A percentile compares a stretch with the other conserved stretches of the same genome.
These are phyloP conservation scores for Dendroctonus ponderosae DNA, from an alignment of 1,140 invertebrate species.

Conservation along the genomic window DNA sequence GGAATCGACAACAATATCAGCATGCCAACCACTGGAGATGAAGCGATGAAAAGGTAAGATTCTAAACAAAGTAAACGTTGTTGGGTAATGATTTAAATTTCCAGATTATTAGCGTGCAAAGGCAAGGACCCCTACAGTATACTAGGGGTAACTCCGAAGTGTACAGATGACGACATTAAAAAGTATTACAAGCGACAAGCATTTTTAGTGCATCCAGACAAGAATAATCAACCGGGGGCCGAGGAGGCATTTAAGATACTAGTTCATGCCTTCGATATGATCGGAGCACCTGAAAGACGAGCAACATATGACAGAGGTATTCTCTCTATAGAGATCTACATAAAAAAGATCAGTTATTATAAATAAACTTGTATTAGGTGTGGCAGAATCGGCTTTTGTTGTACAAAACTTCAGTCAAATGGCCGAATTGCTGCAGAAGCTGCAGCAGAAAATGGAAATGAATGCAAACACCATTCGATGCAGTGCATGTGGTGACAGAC, in stretches of 20 bases:
- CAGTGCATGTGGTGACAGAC: constrained; percentile 86
- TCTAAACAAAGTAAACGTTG: not conserved
- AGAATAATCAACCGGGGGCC: constrained; percentile 90
- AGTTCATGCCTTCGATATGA: constrained; percentile 90
- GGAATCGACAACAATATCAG: constrained; percentile 77
- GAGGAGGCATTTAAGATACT: constrained; percentile 96
- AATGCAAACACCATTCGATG: constrained; percentile 87
- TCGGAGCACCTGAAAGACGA: constrained; percentile 75
- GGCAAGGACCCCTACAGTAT: constrained; percentile 86
- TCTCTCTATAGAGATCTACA: constrained; percentile 6
- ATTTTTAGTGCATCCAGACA: constrained; percentile 91
- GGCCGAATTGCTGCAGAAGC: constrained; percentile 75
- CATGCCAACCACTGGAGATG: constrained; percentile 85
- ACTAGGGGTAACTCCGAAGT: constrained; percentile 75
- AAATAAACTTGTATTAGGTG: constrained; percentile 58
- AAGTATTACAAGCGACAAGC: constrained; percentile 89
- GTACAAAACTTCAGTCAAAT: constrained; percentile 83
- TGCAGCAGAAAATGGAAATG: constrained; percentile 92
- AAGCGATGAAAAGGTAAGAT: constrained; percentile 79
- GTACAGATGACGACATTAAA: constrained; percentile 90
- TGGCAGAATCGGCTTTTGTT: constrained; percentile 72
- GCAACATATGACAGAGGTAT: constrained; percentile 49
- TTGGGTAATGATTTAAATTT: not conserved
- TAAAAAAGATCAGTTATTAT: not conserved
- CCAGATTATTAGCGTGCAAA: constrained; percentile 77